These are phyloP conservation scores for Yponomeuta plumbellus DNA, from an alignment of 2,888 invertebrate species.

Conservation along the genomic window DNA sequence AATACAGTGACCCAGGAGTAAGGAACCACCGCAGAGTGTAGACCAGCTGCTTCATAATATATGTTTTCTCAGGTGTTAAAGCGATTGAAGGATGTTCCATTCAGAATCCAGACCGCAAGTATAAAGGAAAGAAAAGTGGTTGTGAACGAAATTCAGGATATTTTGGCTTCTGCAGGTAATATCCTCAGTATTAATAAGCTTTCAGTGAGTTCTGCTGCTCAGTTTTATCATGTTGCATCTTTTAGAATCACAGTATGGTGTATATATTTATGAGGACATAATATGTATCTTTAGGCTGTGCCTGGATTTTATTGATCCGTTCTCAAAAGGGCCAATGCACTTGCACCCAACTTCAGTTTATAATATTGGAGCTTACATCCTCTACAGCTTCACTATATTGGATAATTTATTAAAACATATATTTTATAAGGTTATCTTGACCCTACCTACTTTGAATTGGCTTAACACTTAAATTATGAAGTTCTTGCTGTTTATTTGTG, in stretches of 20 bases:
- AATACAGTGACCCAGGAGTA: constrained; percentile 25
- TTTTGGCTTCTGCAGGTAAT: constrained; percentile 85
- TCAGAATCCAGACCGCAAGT: constrained; percentile 84
- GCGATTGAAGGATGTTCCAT: constrained; percentile 84
- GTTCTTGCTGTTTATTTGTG: too few species aligned
- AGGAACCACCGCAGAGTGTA: constrained; percentile 17
- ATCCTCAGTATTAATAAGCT: not conserved
- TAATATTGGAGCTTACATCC: not conserved
- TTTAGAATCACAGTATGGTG: too few species aligned
- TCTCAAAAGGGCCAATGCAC: not conserved
- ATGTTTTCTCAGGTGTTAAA: constrained; percentile 75
- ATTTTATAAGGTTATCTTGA: too few species aligned
- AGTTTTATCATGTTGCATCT: not conserved
- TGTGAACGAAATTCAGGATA: constrained; percentile 80
- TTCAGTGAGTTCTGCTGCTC: not conserved
- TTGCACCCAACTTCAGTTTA: not conserved
- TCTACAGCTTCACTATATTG: too few species aligned
- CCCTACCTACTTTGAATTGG: too few species aligned
- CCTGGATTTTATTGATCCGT: constrained; percentile 10
- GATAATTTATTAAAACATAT: too few species aligned
- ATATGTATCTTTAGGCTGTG: not conserved
- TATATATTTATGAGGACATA: too few species aligned
- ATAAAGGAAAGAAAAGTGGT: constrained; percentile 81
- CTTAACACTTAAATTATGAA: too few species aligned
- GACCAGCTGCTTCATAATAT: constrained; percentile 23